Evolutionary conservation across 2,888 invertebrate species (phyloP).

Genomic region (Parnassius smintheus): DNA sequence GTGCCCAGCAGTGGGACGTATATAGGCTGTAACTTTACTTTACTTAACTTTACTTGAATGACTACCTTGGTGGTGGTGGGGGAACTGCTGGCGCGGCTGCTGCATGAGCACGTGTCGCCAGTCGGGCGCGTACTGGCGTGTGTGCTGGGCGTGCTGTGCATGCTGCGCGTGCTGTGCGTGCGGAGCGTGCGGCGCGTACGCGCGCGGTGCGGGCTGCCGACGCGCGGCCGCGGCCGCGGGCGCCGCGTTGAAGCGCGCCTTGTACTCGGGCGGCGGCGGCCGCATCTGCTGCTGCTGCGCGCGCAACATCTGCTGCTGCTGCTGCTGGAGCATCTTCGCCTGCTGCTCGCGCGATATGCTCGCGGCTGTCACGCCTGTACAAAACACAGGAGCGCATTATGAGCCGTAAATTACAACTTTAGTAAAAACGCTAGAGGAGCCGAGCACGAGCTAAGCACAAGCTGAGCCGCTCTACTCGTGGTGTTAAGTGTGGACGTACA

Average conservation of each 20-base stretch:
- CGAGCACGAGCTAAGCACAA: too few species aligned
- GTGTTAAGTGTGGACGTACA: too few species aligned
- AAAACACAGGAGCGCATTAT: neutral
- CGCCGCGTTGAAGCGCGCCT: constrained; percentile 81
- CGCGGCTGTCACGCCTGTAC: constrained; percentile 65
- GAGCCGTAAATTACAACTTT: too few species aligned
- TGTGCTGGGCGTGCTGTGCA: constrained; percentile 46
- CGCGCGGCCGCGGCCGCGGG: constrained; percentile 42
- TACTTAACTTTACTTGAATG: too few species aligned
- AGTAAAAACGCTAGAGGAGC: too few species aligned
- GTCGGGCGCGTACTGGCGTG: constrained; percentile 71
- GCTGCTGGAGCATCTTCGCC: constrained; percentile 85
- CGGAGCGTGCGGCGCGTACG: constrained; percentile 42
- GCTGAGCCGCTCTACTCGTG: too few species aligned
- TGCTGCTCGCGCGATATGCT: constrained; percentile 82
- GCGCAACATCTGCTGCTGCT: constrained; percentile 84
- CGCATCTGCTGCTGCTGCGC: constrained; percentile 81
- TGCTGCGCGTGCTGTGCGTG: constrained; percentile 42
- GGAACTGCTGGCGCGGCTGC: constrained; percentile 76
- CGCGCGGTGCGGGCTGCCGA: constrained; percentile 47
- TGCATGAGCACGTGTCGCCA: constrained; percentile 82
- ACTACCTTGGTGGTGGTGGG: constrained; percentile 73
- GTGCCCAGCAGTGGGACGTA: too few species aligned
- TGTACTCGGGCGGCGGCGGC: constrained; percentile 93
- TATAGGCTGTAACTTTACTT: too few species aligned